These are phyloP conservation scores for Prenolepis imparis DNA, from an alignment of 2,888 invertebrate species.

Conservation along the genomic window DNA sequence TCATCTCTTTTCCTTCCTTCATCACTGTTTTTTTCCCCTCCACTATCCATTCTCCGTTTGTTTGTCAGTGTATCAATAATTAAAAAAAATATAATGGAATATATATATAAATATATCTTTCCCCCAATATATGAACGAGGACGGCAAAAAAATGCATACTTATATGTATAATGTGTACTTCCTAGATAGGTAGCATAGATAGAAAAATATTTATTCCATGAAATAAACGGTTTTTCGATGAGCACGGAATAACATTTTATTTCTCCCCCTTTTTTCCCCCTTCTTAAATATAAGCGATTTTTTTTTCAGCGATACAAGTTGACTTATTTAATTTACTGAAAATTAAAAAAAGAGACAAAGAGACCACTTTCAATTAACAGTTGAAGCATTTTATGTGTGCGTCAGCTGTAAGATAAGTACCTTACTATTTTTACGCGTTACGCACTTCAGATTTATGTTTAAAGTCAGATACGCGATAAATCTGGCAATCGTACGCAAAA, in stretches of 20 bases:
- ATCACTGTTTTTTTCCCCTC: background rate
- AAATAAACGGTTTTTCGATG: conserved; percentile 84
- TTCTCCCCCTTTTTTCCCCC: conserved; percentile 10
- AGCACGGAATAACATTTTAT: conserved; percentile 61
- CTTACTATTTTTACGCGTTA: conserved; percentile 1
- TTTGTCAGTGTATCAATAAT: conserved; percentile 78
- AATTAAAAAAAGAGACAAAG: background rate
- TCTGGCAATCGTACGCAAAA: background rate
- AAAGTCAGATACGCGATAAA: conserved; percentile 13
- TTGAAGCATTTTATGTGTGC: background rate
- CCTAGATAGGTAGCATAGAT: conserved; percentile 83
- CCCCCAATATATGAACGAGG: conserved; percentile 76
- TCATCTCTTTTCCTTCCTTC: background rate
- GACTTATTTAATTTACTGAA: background rate
- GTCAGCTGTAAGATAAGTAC: background rate
- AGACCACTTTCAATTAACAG: background rate
- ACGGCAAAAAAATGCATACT: conserved; percentile 77
- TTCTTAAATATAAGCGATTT: background rate
- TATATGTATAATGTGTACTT: conserved; percentile 84
- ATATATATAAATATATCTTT: conserved; percentile 71
- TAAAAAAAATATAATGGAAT: conserved; percentile 79
- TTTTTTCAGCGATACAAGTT: background rate
- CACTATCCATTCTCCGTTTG: conserved; percentile 55
- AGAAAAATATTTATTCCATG: conserved; percentile 85
- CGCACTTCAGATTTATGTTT: conserved; percentile 15